Evolutionary conservation across 1,140 invertebrate species (phyloP).

Genomic region (Neoseiulus cucumeris): DNA sequence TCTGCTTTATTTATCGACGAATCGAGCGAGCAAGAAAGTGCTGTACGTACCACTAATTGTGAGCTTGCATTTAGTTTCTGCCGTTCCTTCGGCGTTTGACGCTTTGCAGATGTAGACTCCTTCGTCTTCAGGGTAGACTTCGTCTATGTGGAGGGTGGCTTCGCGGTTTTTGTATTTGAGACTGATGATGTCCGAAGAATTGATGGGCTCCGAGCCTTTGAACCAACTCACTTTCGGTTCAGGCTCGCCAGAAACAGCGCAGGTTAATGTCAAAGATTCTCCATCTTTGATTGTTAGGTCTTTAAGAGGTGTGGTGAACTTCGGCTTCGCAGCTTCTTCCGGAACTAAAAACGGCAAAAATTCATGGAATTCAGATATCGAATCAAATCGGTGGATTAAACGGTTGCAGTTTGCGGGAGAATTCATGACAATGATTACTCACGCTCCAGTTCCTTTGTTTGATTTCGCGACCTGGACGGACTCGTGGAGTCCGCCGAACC

Average conservation of each 20-base stretch:
- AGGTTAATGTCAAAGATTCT: slow-evolving; percentile 49
- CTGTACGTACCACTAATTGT: slow-evolving; percentile 37
- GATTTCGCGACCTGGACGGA: slow-evolving; percentile 56
- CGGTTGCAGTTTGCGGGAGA: background rate
- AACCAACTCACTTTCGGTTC: slow-evolving; percentile 65
- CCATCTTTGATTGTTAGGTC: slow-evolving; percentile 60
- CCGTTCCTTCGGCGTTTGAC: slow-evolving; percentile 62
- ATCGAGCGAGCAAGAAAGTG: background rate
- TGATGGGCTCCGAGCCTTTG: slow-evolving; percentile 49
- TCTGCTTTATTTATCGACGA: background rate
- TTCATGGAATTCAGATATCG: background rate
- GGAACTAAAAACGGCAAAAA: background rate
- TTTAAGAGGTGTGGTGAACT: slow-evolving; percentile 46
- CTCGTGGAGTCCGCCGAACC: slow-evolving; percentile 41
- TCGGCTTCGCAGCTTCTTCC: slow-evolving; percentile 33
- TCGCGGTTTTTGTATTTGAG: slow-evolving; percentile 72
- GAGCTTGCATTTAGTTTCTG: slow-evolving; percentile 58
- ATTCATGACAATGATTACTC: slow-evolving; percentile 27
- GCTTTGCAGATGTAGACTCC: slow-evolving; percentile 69
- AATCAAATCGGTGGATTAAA: background rate
- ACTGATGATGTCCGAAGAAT: slow-evolving; percentile 62
- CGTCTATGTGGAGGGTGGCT: slow-evolving; percentile 61
- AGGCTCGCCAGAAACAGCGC: slow-evolving; percentile 65
- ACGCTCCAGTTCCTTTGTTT: slow-evolving; percentile 73
- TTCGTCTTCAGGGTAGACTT: slow-evolving; percentile 83